Evolutionary conservation across 2,888 invertebrate genomes (phyloP).

Genomic region (Eledona agricola): DNA sequence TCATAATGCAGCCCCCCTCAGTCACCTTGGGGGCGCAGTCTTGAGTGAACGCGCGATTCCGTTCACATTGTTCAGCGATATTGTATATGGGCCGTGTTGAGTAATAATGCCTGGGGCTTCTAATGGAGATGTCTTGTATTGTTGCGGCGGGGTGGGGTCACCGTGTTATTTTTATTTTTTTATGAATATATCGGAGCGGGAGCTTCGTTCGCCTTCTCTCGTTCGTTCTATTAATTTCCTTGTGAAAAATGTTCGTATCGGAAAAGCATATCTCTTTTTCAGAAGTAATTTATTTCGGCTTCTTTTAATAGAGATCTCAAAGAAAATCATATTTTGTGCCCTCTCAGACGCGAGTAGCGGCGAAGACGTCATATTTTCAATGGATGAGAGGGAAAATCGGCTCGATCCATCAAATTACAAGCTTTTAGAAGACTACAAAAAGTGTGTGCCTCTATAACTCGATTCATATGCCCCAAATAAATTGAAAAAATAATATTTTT

Average conservation of each 20-base stretch:
- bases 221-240: conserved; percentile 27
- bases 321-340: conserved; percentile 20
- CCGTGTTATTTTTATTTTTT: conserved; percentile 17
- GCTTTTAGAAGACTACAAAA: conserved; percentile 10
- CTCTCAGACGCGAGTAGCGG: conserved; percentile 5
- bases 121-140: conserved; percentile 36
- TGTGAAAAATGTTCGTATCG: conserved; percentile 31
- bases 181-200: no score
- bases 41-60: conserved; percentile 24
- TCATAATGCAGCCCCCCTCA: conserved; percentile 16
- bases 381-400: no score
- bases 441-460: no score
- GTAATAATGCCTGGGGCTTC: conserved; percentile 23
- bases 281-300: conserved; percentile 29
- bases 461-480: no score
- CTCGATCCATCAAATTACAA: conserved; percentile 15
- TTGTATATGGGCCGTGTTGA: conserved; percentile 29
- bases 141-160: conserved; percentile 11
- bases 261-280: conserved; percentile 31
- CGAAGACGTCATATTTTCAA: no score
- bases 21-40: no score
- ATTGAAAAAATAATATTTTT: no score
- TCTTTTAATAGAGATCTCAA: conserved; percentile 26
- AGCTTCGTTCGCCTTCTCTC: no score
- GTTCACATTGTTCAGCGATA: conserved; percentile 19